Conservation (phyloP, 2,797 vertebrate species). For the Monodelphis domestica region DNA sequence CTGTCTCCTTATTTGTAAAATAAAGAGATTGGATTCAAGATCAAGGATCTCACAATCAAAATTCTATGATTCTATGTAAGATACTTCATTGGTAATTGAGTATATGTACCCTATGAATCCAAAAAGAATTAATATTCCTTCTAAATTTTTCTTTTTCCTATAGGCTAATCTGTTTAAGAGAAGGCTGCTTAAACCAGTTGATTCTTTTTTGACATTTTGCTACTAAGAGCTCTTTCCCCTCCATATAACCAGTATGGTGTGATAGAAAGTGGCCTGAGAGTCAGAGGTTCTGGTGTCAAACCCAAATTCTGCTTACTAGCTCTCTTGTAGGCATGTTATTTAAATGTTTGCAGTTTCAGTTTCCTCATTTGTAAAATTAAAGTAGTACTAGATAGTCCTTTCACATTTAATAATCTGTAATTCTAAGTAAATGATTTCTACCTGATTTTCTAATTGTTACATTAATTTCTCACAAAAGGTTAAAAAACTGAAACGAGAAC, state of each 20-base stretch:
- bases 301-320: background rate
- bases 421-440: background rate
- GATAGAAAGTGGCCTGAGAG: background rate
- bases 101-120: background rate
- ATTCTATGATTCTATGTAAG: background rate
- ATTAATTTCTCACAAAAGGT: slow-evolving; percentile 86
- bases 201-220: background rate
- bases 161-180: background rate
- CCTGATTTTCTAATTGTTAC: slow-evolving; percentile 45
- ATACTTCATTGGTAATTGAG: background rate
- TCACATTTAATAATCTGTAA: background rate
- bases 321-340: background rate
- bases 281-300: background rate
- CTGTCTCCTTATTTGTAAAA: background rate
- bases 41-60: background rate
- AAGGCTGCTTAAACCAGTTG: background rate
- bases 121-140: background rate
- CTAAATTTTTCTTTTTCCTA: background rate
- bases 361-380: background rate
- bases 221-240: background rate
- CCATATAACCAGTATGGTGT: fast-evolving
- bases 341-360: background rate
- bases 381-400: background rate
- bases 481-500: slow-evolving; percentile 90
- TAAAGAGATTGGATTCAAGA: background rate